Base-by-base conservation (phyloP, 53 echinoderm and acorn worm genomes). In the Holothuria leucospilota region DNA sequence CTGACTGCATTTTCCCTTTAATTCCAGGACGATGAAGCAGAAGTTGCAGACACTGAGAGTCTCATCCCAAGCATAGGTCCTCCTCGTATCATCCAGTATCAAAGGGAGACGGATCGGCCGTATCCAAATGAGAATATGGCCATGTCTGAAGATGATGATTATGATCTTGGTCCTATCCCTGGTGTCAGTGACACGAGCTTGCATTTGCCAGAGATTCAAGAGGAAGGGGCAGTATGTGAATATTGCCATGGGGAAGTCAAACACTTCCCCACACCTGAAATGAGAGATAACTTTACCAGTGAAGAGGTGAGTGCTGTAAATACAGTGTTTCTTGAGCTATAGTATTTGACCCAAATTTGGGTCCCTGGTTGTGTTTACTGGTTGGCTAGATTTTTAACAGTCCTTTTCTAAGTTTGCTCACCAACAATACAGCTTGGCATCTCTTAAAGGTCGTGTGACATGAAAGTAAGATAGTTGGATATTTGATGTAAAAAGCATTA, bases 31-130 rank as follows among this genome's bases (percentile, higher is more conserved):
- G 26, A 59, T 20, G 80, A 80, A 13, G 26, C 60, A 39, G 80
- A 61, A 39, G 29, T 56, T 21, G 61, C 62, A 18, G 80, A 80
- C 80, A 64, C 24, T 41, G 84, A 83, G 8, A 52, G 67, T 34
- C 8, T 83, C n/a, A 81, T 99, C 20, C 99, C 99, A 6, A 93
- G 92, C 74, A 95, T 99, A 8, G 99, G 99, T 5, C 99, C 99
- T 34, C 99, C 99, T 2, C 86, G 91, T 41, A 99, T 99, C 89
- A 91, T 99, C 87, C 92, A 95, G 63, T 99, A 99, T 87, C 99
- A 99, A 68, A 78, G 95, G 2, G 99, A 99, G 77, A 92, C 92
- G 0, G 95, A 99, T 59, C 84, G 85, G 8, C 41, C 84, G 5
- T 63, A 71, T 21, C 62, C 71, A 0, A 65, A 63, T 39, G 6